phyloP scores from a whole-genome alignment of 2,113 vertebrate species.

The Megaleporinus macrocephalus region DNA sequence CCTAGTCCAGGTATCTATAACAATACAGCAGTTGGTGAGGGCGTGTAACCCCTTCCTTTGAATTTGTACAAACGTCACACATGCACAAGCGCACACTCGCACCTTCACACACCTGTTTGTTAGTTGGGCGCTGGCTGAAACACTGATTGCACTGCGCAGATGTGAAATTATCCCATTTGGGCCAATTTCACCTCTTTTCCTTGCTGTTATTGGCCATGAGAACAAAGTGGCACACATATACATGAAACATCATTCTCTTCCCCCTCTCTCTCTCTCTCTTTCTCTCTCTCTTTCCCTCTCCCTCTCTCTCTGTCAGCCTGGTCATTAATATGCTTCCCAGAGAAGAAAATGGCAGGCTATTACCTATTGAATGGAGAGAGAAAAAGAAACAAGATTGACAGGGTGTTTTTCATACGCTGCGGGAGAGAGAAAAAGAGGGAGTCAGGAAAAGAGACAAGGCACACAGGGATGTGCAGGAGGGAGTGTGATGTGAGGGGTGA shows the following conservation, averaged over 20 bases:
- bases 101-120: constrained; percentile 37
- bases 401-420: constrained; percentile 35
- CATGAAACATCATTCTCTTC: no score
- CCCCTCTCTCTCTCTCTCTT: constrained; percentile 9
- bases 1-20: not conserved
- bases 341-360: constrained; percentile 52
- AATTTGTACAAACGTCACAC: not conserved
- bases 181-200: constrained; percentile 55
- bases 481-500: constrained; percentile 55
- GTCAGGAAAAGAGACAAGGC: constrained; percentile 20
- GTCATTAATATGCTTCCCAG: constrained; percentile 55
- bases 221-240: constrained; percentile 46
- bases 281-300: constrained; percentile 1
- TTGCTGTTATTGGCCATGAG: constrained; percentile 50
- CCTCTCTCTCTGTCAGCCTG: constrained; percentile 1
- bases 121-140: constrained; percentile 32
- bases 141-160: constrained; percentile 56
- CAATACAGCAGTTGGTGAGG: not conserved
- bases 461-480: constrained; percentile 13
- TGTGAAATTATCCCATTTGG: constrained; percentile 57
- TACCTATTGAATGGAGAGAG: constrained; percentile 45
- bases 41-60: not conserved
- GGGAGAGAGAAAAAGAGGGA: not conserved
- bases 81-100: constrained; percentile 15
- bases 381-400: constrained; percentile 48